phyloP scores from a whole-genome alignment of 1,140 invertebrate genomes.

The Drosophila aff. region DNA sequence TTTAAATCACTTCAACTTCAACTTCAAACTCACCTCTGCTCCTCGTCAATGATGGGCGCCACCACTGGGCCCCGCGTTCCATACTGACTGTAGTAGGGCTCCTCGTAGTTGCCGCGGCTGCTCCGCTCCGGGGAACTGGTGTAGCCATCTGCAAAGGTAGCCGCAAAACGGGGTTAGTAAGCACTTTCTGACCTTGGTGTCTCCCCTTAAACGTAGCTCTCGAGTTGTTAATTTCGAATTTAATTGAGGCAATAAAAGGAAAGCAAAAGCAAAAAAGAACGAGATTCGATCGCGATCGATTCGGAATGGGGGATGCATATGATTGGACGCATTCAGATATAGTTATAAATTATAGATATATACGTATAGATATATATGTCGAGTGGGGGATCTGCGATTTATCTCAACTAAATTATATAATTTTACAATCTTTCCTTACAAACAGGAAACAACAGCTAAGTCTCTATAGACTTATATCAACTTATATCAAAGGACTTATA shows the following conservation, averaged over 20 bases:
- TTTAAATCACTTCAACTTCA: neutral
- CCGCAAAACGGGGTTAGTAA: neutral
- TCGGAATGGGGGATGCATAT: conserved; percentile 27
- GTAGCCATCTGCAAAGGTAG: conserved; percentile 88
- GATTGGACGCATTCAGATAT: conserved; percentile 10
- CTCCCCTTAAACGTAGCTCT: neutral
- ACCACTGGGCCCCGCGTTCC: conserved; percentile 90
- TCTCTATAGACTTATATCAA: too few relatives aligned
- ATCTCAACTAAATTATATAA: too few relatives aligned
- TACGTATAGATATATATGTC: neutral
- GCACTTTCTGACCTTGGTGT: too few relatives aligned
- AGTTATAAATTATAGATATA: neutral
- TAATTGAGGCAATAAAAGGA: conserved; percentile 16
- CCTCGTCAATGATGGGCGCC: conserved; percentile 96
- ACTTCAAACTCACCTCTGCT: conserved; percentile 87
- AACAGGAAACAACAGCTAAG: too few relatives aligned
- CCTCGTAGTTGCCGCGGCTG: conserved; percentile 90
- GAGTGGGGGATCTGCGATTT: too few relatives aligned
- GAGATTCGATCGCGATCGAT: neutral
- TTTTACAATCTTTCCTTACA: too few relatives aligned
- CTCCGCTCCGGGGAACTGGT: conserved; percentile 94
- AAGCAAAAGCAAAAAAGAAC: neutral
- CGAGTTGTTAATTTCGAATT: conserved; percentile 1
- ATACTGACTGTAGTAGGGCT: conserved; percentile 94
- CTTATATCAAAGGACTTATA: too few relatives aligned